phyloP scores from a whole-genome alignment of 2,888 invertebrate species.

The Torymus aiolomorphi region DNA sequence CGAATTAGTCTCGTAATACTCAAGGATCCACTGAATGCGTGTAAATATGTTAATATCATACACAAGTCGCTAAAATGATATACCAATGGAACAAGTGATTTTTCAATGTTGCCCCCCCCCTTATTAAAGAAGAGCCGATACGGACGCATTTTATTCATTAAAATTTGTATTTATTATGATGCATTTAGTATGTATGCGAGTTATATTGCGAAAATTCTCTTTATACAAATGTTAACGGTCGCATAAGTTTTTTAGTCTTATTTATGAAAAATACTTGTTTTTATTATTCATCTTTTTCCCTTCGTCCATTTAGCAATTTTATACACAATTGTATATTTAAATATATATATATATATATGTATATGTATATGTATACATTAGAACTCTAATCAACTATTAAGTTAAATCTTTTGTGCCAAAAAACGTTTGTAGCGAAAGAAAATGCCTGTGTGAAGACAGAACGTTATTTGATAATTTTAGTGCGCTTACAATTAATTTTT shows the following conservation, averaged over 20 bases:
- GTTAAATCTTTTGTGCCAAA: conserved; percentile 58
- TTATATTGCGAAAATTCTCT: conserved; percentile 51
- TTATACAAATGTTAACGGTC: conserved; percentile 58
- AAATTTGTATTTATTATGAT: conserved; percentile 51
- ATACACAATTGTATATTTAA: conserved; percentile 56
- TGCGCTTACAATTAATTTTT: conserved; percentile 53
- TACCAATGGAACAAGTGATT: conserved; percentile 47
- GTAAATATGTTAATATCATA: conserved; percentile 56
- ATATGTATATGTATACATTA: conserved; percentile 54
- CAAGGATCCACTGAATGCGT: conserved; percentile 35
- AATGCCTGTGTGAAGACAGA: conserved; percentile 45
- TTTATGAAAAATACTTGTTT: conserved; percentile 55
- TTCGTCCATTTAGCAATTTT: conserved; percentile 49
- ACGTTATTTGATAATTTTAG: conserved; percentile 57
- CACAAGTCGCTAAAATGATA: conserved; percentile 41
- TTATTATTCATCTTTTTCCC: conserved; percentile 55
- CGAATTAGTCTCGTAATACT: conserved; percentile 52
- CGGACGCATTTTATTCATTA: conserved; percentile 48
- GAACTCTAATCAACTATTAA: conserved; percentile 50
- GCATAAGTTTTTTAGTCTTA: conserved; percentile 59
- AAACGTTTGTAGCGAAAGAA: conserved; percentile 40
- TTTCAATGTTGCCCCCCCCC: conserved; percentile 42
- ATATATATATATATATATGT: no score
- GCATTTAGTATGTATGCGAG: conserved; percentile 51
- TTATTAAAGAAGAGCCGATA: conserved; percentile 28